Evolutionary conservation across 2,113 vertebrate genomes (phyloP), one percentile per base, ranked within the genome.

Genomic region (Ibidorhyncha struthersii): DNA sequence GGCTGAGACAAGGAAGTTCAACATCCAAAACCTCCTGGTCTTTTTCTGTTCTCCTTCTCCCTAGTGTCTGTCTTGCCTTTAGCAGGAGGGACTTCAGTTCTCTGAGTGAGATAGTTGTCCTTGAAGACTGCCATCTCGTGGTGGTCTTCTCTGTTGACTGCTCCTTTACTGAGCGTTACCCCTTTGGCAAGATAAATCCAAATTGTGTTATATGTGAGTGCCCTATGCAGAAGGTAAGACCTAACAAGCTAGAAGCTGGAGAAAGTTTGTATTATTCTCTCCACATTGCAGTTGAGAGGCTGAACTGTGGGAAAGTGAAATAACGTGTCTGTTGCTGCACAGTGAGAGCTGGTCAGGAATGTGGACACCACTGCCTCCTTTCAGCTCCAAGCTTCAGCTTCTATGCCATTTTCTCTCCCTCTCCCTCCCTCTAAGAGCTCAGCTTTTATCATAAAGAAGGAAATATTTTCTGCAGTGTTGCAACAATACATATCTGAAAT

Each of bases 401-500:
- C 45, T 52, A 4, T 66, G 45, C 12, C 3, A 4, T 83, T 94
- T 89, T 82, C 6, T 69, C 8, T 80, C 41, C 9, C 4, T 61
- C 22, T 38, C 6, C 3, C 4, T 88, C 36, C 23, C 4, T 93
- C 30, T 32, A 71, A 27, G 4, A 81, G 36, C 27, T 83, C 36
- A 43, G 36, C 7, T 69, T 25, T 91, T 77, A 76, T 32, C 26
- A 29, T 53, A 47, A 86, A 87, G 69, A 89, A 69, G 63, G 23
- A 81, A 94, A 56, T 63, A 65, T 49, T 89, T 98, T 91, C 56
- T 96, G 63, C 65, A 71, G 38, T 72, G 4, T 89, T 95, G 73
- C 52, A 72, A 23, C 66, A 74, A 78, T 34, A 55, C n/a, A 1
- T 67, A 41, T 38, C 49, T 78, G 65, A 93, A 89, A 86, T 66